Evolutionary conservation across 2,797 vertebrate genomes (phyloP).

Genomic region (Pseudochirops corinnae): DNA sequence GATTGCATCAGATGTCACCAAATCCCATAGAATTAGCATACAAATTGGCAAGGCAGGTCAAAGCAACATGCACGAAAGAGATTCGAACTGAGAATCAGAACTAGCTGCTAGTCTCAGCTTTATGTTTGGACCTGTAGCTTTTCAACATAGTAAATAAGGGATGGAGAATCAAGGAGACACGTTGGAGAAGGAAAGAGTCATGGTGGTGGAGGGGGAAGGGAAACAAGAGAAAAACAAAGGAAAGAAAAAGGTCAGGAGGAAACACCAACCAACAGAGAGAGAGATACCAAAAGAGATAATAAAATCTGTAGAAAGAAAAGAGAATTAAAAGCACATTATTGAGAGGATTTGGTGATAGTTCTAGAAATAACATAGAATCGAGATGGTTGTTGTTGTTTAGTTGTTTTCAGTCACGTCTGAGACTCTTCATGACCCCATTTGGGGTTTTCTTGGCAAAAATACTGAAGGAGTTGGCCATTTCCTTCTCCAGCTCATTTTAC

Average conservation of each 20-base stretch:
- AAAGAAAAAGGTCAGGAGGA: neutral
- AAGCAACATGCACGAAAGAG: neutral
- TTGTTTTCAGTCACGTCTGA: neutral
- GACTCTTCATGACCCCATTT: neutral
- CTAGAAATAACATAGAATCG: neutral
- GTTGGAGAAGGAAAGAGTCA: neutral
- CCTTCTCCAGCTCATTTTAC: neutral
- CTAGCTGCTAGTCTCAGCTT: neutral
- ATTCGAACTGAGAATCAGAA: neutral
- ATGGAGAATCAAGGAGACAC: neutral
- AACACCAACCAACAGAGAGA: neutral
- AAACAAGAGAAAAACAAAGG: neutral
- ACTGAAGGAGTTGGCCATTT: neutral
- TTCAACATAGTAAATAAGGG: neutral
- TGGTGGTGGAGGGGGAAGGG: neutral
- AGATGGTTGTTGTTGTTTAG: neutral
- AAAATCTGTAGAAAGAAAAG: neutral
- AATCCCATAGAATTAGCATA: neutral
- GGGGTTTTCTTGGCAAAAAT: neutral
- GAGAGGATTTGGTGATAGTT: neutral
- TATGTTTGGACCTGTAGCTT: neutral
- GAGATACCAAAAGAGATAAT: neutral
- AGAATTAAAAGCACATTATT: neutral
- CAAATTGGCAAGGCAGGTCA: neutral
- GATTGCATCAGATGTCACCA: neutral